Percentiles rank a stretch among this genome's conserved stretches.
phyloP scores from a whole-genome alignment of 2,888 invertebrate genomes.

The Nemotelus nigrinus region DNA sequence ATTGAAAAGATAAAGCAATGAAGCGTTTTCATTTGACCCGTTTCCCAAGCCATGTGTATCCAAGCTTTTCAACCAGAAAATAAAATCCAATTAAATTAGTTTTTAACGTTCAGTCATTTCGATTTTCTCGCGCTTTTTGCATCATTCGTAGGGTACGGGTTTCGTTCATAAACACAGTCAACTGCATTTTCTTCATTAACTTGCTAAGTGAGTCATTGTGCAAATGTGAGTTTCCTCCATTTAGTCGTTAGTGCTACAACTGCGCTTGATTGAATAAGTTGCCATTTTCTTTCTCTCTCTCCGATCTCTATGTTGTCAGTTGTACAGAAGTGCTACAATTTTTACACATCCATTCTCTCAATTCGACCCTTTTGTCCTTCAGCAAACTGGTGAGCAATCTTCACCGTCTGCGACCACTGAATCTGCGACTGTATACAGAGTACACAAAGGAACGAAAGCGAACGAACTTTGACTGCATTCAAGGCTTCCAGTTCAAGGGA shows the following conservation, averaged over 20 bases:
- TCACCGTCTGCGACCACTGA: not conserved
- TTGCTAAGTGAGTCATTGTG: slow-evolving; percentile 8
- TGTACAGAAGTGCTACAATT: slow-evolving; percentile 15
- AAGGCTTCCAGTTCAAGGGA: not conserved
- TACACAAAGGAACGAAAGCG: not conserved
- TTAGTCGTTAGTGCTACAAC: not conserved
- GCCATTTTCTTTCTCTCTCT: not conserved
- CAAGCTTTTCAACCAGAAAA: no score
- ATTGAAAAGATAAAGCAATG: no score
- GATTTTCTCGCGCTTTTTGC: not conserved
- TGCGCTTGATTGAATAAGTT: slow-evolving; percentile 27
- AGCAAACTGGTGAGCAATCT: not conserved
- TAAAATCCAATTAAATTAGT: not conserved
- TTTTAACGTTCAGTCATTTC: not conserved
- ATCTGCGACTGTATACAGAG: not conserved
- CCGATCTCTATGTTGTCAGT: not conserved
- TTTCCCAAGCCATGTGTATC: no score
- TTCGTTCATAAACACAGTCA: not conserved
- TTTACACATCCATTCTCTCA: not conserved
- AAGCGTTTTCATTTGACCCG: no score
- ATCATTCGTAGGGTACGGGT: not conserved
- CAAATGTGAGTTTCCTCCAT: slow-evolving; percentile 10
- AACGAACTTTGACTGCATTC: slow-evolving; percentile 20
- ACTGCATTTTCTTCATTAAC: not conserved
- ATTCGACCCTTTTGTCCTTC: slow-evolving; percentile 37